These are phyloP conservation scores for Polypedilum vanderplanki DNA, from an alignment of 1,140 invertebrate species.

Conservation along the genomic window DNA sequence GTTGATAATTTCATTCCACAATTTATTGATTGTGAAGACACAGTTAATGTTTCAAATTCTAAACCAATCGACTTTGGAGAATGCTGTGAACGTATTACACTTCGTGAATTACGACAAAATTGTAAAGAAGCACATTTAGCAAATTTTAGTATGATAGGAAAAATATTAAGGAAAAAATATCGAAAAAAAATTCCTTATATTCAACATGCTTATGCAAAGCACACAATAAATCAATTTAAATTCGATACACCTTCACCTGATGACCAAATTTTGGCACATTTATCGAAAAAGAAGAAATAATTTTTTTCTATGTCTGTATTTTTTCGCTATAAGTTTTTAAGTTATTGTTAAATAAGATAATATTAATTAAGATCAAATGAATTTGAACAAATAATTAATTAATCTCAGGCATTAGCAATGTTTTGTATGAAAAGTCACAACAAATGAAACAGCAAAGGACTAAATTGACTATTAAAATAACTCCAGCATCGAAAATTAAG, in stretches of 20 bases:
- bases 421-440: slow-evolving; percentile 23
- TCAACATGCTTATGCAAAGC: slow-evolving; percentile 22
- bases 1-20: slow-evolving; percentile 31
- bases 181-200: slow-evolving; percentile 35
- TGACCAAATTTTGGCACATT: slow-evolving; percentile 43
- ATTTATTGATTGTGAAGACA: slow-evolving; percentile 37
- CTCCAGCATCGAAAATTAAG: slow-evolving; percentile 33
- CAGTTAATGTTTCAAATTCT: background rate
- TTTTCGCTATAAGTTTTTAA: slow-evolving; percentile 23
- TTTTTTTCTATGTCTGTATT: background rate
- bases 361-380: background rate
- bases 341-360: background rate
- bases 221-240: slow-evolving; percentile 45
- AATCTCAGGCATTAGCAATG: slow-evolving; percentile 23
- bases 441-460: background rate
- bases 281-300: slow-evolving; percentile 33
- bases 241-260: slow-evolving; percentile 57
- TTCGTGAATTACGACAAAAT: background rate
- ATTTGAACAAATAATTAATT: slow-evolving; percentile 9
- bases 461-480: background rate
- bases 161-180: slow-evolving; percentile 46
- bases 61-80: background rate
- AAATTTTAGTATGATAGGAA: slow-evolving; percentile 43
- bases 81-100: slow-evolving; percentile 8
- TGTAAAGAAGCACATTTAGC: background rate